A percentile compares a stretch with the other conserved stretches of the same genome.
Evolutionary conservation across 2,113 vertebrate species (phyloP).

Genomic region (Odocoileus virginianus): DNA sequence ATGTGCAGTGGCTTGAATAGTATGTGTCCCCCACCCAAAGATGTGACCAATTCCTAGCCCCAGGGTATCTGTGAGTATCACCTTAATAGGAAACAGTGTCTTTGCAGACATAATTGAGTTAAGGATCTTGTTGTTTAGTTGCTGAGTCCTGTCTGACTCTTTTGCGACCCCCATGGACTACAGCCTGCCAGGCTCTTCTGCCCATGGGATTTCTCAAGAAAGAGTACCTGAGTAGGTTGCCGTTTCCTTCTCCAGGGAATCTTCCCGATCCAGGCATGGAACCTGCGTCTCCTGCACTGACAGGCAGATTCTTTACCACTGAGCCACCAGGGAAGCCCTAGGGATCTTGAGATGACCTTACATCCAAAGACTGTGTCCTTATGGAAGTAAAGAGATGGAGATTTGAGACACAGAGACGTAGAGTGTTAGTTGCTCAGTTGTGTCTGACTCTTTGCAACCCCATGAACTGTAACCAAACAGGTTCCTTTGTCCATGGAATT

Average conservation of each 20-base stretch:
- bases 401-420: background rate
- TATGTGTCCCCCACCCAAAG: background rate
- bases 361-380: background rate
- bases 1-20: background rate
- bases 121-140: background rate
- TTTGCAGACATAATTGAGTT: background rate
- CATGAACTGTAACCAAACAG: background rate
- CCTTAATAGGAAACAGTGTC: background rate
- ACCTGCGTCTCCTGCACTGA: background rate
- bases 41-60: background rate
- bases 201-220: background rate
- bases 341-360: background rate
- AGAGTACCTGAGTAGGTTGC: background rate
- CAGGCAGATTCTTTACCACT: background rate
- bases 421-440: background rate
- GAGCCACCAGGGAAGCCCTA: background rate
- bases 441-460: rapidly evolving
- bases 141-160: background rate
- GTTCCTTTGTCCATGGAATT: background rate
- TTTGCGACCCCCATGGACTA: background rate
- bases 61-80: background rate
- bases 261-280: background rate
- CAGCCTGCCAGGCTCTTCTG: background rate
- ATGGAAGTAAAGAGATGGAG: background rate
- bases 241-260: background rate